phyloP scores from a whole-genome alignment of 64 coral and sea anemone species.

The Stichodactyla mertensii region DNA sequence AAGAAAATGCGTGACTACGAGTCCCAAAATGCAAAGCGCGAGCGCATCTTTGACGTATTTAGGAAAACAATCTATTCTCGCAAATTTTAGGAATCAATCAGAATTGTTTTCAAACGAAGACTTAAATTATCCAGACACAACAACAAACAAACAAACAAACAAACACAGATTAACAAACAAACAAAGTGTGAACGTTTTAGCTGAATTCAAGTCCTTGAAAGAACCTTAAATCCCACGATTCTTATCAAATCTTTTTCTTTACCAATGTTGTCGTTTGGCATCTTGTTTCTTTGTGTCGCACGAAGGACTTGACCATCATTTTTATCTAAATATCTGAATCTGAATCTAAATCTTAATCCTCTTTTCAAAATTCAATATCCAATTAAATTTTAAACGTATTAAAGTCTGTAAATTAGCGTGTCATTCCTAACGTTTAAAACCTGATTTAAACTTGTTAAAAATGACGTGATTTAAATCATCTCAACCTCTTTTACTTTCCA shows the following conservation, averaged over 20 bases:
- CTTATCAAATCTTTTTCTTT: neutral
- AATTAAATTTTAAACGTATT: neutral
- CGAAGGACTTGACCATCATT: neutral
- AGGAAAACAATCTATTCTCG: no score
- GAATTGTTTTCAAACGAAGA: no score
- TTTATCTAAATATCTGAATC: no score
- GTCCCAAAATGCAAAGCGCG: no score
- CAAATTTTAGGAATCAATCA: no score
- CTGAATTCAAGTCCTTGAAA: no score
- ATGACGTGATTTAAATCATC: neutral
- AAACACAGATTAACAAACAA: no score
- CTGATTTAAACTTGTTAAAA: conserved; percentile 15
- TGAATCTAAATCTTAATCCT: neutral
- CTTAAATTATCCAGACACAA: no score
- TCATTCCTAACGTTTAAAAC: neutral
- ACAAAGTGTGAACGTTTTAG: no score
- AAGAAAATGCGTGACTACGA: no score
- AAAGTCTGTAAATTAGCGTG: neutral
- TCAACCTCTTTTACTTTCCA: conserved; percentile 5
- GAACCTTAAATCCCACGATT: neutral
- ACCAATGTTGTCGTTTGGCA: neutral
- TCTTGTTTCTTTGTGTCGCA: neutral
- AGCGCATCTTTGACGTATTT: no score
- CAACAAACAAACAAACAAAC: no score
- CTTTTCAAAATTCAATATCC: neutral